Evolutionary conservation across 2,113 vertebrate genomes (phyloP).

Genomic region (Boulengeromyrus knoepffleri): DNA sequence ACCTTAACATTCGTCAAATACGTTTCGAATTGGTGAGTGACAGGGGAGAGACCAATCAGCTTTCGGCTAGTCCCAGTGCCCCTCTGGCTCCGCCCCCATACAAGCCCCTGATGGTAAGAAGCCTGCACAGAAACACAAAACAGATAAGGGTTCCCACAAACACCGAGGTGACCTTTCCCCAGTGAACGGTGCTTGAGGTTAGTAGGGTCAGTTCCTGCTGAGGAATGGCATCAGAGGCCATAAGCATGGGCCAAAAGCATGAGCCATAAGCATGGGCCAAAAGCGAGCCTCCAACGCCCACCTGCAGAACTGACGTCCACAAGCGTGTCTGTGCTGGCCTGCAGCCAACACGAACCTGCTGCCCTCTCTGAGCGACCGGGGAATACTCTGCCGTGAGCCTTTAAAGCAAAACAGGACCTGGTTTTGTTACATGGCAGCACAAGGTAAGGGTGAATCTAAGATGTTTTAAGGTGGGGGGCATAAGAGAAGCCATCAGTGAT

Average conservation of each 20-base stretch:
- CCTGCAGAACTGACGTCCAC: neutral
- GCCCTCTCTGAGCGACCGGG: neutral
- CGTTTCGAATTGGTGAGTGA: neutral
- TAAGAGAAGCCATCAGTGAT: neutral
- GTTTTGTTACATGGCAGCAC: neutral
- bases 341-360: neutral
- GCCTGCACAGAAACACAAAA: neutral
- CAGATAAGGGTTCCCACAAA: neutral
- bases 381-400: neutral
- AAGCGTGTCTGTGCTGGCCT: neutral
- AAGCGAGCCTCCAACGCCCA: neutral
- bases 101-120: neutral
- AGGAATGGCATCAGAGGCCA: neutral
- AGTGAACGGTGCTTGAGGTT: neutral
- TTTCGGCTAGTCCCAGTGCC: neutral
- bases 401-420: neutral
- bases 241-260: neutral
- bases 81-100: neutral
- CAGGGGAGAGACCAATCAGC: neutral
- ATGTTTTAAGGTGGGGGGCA: neutral
- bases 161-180: neutral
- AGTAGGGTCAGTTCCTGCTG: neutral
- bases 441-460: neutral
- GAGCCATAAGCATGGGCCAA: neutral
- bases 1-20: neutral